These are phyloP conservation scores for Poecilia picta DNA, from an alignment of 2,797 vertebrate species.

Conservation along the genomic window DNA sequence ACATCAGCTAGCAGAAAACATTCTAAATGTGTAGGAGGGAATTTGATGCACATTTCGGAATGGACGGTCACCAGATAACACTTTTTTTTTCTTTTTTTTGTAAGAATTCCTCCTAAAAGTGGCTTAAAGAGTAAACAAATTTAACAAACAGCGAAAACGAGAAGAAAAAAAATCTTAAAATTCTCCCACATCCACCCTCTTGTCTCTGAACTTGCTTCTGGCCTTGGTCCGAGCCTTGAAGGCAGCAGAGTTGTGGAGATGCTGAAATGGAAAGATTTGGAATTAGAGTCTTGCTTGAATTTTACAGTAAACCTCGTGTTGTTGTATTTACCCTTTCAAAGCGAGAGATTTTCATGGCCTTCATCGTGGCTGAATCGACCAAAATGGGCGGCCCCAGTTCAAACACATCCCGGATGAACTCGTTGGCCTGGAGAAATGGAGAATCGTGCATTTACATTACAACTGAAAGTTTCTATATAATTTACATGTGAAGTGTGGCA, in stretches of 20 bases:
- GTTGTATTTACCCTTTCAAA: conserved; percentile 89
- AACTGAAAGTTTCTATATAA: not conserved
- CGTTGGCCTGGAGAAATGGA: conserved; percentile 85
- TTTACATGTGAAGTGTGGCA: not conserved
- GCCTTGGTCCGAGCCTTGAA: conserved; percentile 99
- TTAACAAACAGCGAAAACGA: not conserved
- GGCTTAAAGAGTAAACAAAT: conserved; percentile 17
- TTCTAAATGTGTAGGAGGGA: conserved; percentile 9
- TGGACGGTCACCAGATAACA: not conserved
- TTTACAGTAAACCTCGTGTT: not conserved
- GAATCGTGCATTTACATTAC: too few species aligned
- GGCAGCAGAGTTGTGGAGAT: conserved; percentile 96
- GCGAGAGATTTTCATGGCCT: conserved; percentile 95
- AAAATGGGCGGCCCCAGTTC: conserved; percentile 94
- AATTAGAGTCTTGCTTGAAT: not conserved
- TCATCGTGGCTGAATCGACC: conserved; percentile 91
- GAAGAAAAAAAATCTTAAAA: conserved; percentile 79
- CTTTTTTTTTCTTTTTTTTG: not conserved
- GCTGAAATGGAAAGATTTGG: conserved; percentile 71
- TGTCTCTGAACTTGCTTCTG: conserved; percentile 96
- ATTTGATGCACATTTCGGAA: conserved; percentile 19
- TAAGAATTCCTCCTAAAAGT: conserved; percentile 41
- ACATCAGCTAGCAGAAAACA: conserved; percentile 5
- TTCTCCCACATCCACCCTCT: conserved; percentile 94
- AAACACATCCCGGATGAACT: conserved; percentile 96